Evolutionary conservation across 2,113 vertebrate genomes (phyloP).

Genomic region (Heterocephalus glaber): DNA sequence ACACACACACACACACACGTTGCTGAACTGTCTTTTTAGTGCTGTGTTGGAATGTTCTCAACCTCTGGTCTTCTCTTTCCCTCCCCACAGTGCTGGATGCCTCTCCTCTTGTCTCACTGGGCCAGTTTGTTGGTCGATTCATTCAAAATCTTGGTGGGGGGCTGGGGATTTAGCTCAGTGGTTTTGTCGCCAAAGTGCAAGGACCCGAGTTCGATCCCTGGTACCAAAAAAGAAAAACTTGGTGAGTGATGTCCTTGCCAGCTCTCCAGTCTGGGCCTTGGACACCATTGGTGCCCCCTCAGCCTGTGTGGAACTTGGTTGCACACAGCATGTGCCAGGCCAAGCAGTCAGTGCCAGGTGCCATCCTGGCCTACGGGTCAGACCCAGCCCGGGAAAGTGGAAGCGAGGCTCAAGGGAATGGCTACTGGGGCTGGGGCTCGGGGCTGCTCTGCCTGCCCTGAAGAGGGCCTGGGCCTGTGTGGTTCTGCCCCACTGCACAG

Average conservation of each 20-base stretch:
- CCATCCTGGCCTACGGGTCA: neutral
- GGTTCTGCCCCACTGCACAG: neutral
- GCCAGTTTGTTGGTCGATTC: neutral
- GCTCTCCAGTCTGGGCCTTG: neutral
- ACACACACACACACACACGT: neutral
- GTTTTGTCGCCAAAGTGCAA: no score
- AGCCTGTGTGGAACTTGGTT: neutral
- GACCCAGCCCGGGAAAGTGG: neutral
- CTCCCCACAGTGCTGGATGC: neutral
- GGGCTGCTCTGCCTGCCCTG: neutral
- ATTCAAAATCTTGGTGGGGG: no score
- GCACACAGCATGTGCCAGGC: neutral
- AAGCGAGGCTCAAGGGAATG: neutral
- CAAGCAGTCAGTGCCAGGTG: neutral
- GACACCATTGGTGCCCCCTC: neutral
- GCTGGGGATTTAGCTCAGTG: no score
- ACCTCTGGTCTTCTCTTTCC: neutral
- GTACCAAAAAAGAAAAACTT: no score
- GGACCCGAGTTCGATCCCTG: no score
- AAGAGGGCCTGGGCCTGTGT: neutral
- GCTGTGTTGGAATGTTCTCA: neutral
- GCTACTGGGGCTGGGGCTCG: neutral
- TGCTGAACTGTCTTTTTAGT: neutral
- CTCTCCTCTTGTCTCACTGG: neutral
- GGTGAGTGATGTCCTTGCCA: neutral